Percentiles rank a stretch among this genome's conserved stretches.
Conservation (phyloP, 2,113 vertebrate species). For the Plectropomus leopardus region DNA sequence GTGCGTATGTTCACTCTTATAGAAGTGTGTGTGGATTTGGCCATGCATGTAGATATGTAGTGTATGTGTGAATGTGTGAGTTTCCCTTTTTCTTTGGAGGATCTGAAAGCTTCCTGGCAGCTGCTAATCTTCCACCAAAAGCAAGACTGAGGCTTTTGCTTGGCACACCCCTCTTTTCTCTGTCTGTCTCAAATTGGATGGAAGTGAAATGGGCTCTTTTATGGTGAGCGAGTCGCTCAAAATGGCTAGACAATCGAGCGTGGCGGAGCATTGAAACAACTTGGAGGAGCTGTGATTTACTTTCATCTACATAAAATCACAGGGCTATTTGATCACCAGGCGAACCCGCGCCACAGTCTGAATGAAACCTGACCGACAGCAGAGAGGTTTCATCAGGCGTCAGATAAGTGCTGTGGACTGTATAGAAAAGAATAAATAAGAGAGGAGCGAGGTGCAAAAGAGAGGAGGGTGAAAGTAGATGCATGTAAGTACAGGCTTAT, state of each 20-base stretch:
- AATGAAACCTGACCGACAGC: slow-evolving; percentile 56
- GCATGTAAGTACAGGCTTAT: slow-evolving; percentile 43
- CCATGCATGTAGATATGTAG: slow-evolving; percentile 30
- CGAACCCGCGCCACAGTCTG: slow-evolving; percentile 20
- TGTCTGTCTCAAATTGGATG: slow-evolving; percentile 67
- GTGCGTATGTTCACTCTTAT: not conserved
- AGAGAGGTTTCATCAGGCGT: slow-evolving; percentile 60
- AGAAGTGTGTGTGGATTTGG: slow-evolving; percentile 20
- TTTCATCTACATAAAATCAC: slow-evolving; percentile 75
- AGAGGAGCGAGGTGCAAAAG: slow-evolving; percentile 6
- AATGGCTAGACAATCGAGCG: slow-evolving; percentile 68
- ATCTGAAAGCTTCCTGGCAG: slow-evolving; percentile 63
- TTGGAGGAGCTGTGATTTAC: slow-evolving; percentile 67
- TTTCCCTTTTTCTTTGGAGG: slow-evolving; percentile 32
- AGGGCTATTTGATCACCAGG: slow-evolving; percentile 69
- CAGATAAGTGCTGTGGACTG: slow-evolving; percentile 53
- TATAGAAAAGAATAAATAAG: slow-evolving; percentile 29
- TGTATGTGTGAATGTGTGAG: slow-evolving; percentile 14
- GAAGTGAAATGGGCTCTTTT: slow-evolving; percentile 66
- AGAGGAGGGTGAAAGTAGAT: slow-evolving; percentile 45
- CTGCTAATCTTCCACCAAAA: slow-evolving; percentile 74
- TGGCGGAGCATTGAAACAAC: slow-evolving; percentile 68
- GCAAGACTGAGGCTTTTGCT: slow-evolving; percentile 54
- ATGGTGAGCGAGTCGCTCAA: slow-evolving; percentile 52
- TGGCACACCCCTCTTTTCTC: slow-evolving; percentile 59